Conservation (phyloP, 2,888 invertebrate species). For the Saturnia pavonia region DNA sequence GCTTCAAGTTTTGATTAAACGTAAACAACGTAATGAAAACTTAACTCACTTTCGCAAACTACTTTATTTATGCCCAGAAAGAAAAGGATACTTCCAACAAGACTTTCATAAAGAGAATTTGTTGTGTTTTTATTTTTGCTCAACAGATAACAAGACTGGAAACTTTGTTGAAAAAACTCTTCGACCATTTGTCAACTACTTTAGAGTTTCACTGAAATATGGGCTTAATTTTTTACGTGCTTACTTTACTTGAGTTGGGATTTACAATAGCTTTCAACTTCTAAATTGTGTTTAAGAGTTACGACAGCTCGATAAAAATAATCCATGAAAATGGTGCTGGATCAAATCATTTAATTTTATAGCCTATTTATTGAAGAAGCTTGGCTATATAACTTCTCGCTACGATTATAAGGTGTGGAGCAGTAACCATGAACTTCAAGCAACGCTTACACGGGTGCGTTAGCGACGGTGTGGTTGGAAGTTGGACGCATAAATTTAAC, state of each 20-base stretch:
- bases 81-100: not conserved
- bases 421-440: no score
- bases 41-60: slow-evolving; percentile 8
- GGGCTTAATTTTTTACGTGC: slow-evolving; percentile 14
- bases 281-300: slow-evolving; percentile 1
- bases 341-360: no score
- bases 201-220: slow-evolving; percentile 6
- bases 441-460: no score
- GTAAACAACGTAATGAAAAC: slow-evolving; percentile 9
- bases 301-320: not conserved
- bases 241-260: not conserved
- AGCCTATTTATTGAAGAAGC: no score
- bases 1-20: slow-evolving; percentile 13
- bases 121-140: slow-evolving; percentile 18
- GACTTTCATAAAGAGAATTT: slow-evolving; percentile 21
- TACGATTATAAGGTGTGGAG: no score
- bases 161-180: slow-evolving; percentile 14
- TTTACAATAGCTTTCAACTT: slow-evolving; percentile 2
- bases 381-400: no score
- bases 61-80: slow-evolving; percentile 13
- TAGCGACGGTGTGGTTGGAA: no score
- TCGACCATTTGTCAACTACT: slow-evolving; percentile 12
- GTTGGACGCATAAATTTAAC: no score
- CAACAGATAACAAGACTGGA: slow-evolving; percentile 17
- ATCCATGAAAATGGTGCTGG: not conserved